Base-by-base conservation (phyloP, 2,888 invertebrate species). In the Oligia strigilis region DNA sequence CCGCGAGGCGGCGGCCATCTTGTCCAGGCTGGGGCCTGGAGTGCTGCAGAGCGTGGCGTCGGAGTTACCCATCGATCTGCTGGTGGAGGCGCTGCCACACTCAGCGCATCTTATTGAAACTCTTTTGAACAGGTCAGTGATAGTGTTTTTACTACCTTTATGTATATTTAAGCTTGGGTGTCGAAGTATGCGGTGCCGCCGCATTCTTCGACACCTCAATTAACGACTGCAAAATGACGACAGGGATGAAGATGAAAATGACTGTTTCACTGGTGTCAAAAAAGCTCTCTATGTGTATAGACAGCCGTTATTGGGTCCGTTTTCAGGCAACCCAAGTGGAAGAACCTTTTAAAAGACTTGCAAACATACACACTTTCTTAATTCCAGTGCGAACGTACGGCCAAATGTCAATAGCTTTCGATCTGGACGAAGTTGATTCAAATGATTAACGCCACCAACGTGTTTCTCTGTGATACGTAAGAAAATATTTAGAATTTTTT, bases 21-120 rank as follows among this genome's bases (percentile, higher is more conserved):
- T 99, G 84, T 98, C 98, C 69, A 97, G 98, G 67, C 97, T 99
- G 36, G 98, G 98, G 8, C 98, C 98, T 65, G 98, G 98, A 1
- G 99, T 99, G 5, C 97, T 99, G 88, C 98, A 98, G 85, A 98
- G 98, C 4, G 98, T 98, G 2, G 98, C 98, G 1, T 95, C 97
- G 1, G 99, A 99, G 86, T 97, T 99, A 85, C 99, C 99, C 0
- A 97, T 99, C 75, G 99, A 99, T 93, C 97, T 99, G 88, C 97
- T 99, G 88, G 98, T 99, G n/a, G 99, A 99, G 89, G 98, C 99
- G 4, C 97, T 99, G 94, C 99, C 99, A 1, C 98, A 99, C 93
- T 99, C 99, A 36, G 98, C 99, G 3, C 98, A 98, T 89, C 97
- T 99, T 72, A 97, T 99, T 88, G 99, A 99, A 94, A 98, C 99